A percentile compares a stretch with the other conserved stretches of the same genome.
phyloP scores from a whole-genome alignment of 1,140 invertebrate genomes.

The Patella vulgata region DNA sequence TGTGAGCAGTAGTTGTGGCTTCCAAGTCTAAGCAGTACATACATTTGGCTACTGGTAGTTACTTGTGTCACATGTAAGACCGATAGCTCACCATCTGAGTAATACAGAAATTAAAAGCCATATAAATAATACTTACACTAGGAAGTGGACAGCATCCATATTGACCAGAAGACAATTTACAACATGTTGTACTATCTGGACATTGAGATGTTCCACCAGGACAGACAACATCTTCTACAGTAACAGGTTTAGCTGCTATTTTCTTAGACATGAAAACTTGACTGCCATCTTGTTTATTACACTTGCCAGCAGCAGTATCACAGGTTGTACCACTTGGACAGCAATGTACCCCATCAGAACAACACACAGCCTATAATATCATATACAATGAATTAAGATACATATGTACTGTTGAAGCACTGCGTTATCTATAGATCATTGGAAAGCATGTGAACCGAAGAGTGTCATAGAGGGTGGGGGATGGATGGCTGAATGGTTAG shows the following conservation, averaged over 20 bases:
- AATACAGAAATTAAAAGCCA: too few species aligned
- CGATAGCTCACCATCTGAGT: not conserved
- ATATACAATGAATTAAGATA: too few species aligned
- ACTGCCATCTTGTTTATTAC: constrained; percentile 27
- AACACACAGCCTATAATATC: constrained; percentile 54
- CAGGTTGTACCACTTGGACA: constrained; percentile 55
- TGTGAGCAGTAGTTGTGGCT: too few species aligned
- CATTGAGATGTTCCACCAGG: constrained; percentile 33
- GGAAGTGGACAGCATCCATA: constrained; percentile 60
- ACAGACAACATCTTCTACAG: constrained; percentile 1
- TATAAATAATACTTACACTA: constrained; percentile 42
- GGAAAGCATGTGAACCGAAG: too few species aligned
- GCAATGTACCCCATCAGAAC: constrained; percentile 56
- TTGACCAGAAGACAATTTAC: constrained; percentile 31
- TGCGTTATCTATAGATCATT: too few species aligned
- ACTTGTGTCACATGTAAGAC: too few species aligned
- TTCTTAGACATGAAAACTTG: constrained; percentile 35
- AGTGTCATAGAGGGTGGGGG: too few species aligned
- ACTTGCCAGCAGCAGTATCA: constrained; percentile 42
- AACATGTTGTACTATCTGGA: constrained; percentile 56
- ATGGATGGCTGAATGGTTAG: too few species aligned
- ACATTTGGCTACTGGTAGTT: too few species aligned
- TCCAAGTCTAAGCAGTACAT: too few species aligned
- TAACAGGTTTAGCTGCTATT: constrained; percentile 17
- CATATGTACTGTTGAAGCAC: too few species aligned